Conservation (phyloP, 2,888 invertebrate genomes). For the Bombylius major region DNA sequence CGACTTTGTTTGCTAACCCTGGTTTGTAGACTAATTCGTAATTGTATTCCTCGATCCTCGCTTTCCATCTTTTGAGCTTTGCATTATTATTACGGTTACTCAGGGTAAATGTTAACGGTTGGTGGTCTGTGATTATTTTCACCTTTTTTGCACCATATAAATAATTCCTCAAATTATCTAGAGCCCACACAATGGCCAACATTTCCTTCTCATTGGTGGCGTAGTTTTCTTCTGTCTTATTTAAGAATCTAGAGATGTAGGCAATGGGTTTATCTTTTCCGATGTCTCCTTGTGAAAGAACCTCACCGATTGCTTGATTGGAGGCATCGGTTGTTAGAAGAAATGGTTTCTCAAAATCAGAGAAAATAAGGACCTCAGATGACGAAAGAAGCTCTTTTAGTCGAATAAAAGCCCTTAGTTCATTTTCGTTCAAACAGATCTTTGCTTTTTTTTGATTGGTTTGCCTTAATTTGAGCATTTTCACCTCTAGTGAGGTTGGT, state of each 20-base stretch:
- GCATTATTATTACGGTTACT: conserved; percentile 8
- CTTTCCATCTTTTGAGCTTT: conserved; percentile 12
- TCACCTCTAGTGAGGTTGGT: neutral
- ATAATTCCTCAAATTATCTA: conserved; percentile 8
- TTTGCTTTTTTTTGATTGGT: conserved; percentile 7
- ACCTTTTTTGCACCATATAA: conserved; percentile 12
- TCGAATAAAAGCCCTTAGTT: neutral
- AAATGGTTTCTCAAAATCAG: neutral
- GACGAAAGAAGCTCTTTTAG: neutral
- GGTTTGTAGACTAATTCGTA: conserved; percentile 11
- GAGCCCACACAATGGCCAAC: conserved; percentile 9
- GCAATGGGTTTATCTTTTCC: conserved; percentile 1
- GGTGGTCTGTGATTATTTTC: conserved; percentile 12
- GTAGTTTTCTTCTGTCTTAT: conserved; percentile 12
- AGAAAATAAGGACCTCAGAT: neutral
- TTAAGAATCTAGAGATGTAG: conserved; percentile 1
- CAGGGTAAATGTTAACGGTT: conserved; percentile 8
- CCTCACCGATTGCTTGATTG: conserved; percentile 1
- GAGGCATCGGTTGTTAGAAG: conserved; percentile 3
- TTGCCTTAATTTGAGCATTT: neutral
- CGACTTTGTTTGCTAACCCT: conserved; percentile 6
- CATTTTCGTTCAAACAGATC: conserved; percentile 5
- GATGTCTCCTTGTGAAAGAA: neutral
- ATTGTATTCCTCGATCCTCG: conserved; percentile 11
- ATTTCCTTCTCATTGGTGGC: conserved; percentile 11